A percentile compares a stretch with the other conserved stretches of the same genome.
These are phyloP conservation scores for Lacerta bilineata DNA, from an alignment of 2,797 vertebrate genomes.

Conservation along the genomic window DNA sequence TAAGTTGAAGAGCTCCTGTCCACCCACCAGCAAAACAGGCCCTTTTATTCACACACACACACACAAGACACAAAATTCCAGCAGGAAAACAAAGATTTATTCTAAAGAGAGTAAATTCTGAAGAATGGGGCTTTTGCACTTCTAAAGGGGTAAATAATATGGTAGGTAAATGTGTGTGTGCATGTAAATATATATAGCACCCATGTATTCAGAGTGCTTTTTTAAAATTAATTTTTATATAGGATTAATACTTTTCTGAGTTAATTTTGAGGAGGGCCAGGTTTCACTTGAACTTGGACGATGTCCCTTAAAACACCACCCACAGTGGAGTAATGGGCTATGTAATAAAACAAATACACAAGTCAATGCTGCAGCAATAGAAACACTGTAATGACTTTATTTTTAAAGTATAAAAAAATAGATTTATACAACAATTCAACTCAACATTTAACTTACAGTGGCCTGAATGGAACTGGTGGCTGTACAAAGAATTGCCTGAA, in stretches of 20 bases:
- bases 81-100: neutral
- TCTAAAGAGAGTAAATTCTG: neutral
- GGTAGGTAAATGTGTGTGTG: neutral
- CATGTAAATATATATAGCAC: too few relatives aligned
- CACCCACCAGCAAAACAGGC: neutral
- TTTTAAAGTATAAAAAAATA: constrained; percentile 39
- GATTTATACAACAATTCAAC: neutral
- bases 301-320: neutral
- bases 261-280: neutral
- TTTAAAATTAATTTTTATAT: neutral
- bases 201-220: neutral
- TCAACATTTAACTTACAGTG: neutral
- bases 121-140: neutral
- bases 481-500: neutral
- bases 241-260: neutral
- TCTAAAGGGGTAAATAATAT: neutral
- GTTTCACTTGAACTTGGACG: neutral
- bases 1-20: too few relatives aligned
- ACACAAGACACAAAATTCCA: neutral
- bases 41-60: neutral
- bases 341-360: constrained; percentile 4
- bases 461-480: neutral
- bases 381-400: constrained; percentile 21
- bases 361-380: neutral
- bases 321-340: neutral